These are phyloP conservation scores for Drosophila prosaltans DNA, from an alignment of 1,140 invertebrate genomes.

Conservation along the genomic window DNA sequence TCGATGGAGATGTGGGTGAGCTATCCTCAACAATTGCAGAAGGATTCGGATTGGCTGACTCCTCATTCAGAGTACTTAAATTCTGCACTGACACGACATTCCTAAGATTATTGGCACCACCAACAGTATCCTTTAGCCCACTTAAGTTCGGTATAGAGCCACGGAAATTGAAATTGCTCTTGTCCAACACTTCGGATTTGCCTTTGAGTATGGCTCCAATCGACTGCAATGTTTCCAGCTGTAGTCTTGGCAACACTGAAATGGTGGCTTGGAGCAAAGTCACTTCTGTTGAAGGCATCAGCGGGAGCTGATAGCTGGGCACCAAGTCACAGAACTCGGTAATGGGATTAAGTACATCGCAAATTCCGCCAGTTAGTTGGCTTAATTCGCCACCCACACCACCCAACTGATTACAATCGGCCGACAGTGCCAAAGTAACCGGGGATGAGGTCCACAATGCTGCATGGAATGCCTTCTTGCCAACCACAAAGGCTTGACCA, in stretches of 20 bases:
- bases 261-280: conserved; percentile 88
- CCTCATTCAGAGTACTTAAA: conserved; percentile 74
- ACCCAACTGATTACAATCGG: conserved; percentile 85
- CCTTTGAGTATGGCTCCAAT: conserved; percentile 85
- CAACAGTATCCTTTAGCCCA: conserved; percentile 50
- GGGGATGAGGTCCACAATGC: conserved; percentile 87
- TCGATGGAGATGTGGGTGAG: conserved; percentile 15
- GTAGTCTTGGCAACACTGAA: conserved; percentile 88
- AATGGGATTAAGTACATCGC: conserved; percentile 86
- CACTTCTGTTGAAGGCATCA: conserved; percentile 83
- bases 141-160: conserved; percentile 77
- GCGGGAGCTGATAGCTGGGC: conserved; percentile 85
- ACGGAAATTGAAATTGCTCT: conserved; percentile 79
- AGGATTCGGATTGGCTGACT: conserved; percentile 36
- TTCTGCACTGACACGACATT: conserved; percentile 81
- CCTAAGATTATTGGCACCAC: conserved; percentile 46
- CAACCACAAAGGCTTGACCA: conserved; percentile 85
- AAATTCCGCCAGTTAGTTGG: conserved; percentile 82
- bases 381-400: conserved; percentile 77
- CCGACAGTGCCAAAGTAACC: conserved; percentile 89
- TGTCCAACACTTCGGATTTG: conserved; percentile 83
- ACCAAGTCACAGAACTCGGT: conserved; percentile 91
- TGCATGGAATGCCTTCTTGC: conserved; percentile 88
- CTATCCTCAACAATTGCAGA: conserved; percentile 49
- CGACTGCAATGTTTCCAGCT: conserved; percentile 88